These are phyloP conservation scores for Cyclargus thomasi DNA, from an alignment of 1,140 invertebrate genomes.

Conservation along the genomic window DNA sequence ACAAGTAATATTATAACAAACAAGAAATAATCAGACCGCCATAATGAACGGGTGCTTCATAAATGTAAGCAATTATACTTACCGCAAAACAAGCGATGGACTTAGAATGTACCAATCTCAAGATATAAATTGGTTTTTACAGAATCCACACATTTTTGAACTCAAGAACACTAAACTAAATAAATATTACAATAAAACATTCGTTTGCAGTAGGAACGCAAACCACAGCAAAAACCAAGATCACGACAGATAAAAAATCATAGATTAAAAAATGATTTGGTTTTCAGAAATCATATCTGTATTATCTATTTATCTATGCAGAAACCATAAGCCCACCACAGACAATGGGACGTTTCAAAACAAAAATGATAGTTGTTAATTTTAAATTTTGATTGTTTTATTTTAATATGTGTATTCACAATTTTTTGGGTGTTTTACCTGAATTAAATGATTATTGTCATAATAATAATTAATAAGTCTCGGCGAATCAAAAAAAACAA, in stretches of 20 bases:
- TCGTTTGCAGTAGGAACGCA: constrained; percentile 39
- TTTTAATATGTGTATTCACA: too few relatives aligned
- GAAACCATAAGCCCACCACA: too few relatives aligned
- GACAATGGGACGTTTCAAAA: too few relatives aligned
- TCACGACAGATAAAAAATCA: constrained; percentile 23
- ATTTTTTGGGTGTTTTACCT: too few relatives aligned
- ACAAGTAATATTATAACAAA: constrained; percentile 13
- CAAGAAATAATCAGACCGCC: constrained; percentile 63
- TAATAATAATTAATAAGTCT: too few relatives aligned
- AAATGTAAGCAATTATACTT: constrained; percentile 53
- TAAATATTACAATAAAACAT: constrained; percentile 40
- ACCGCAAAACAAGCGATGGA: constrained; percentile 68
- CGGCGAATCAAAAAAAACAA: too few relatives aligned
- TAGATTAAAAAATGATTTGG: too few relatives aligned
- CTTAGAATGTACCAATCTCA: constrained; percentile 46
- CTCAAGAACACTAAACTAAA: constrained; percentile 28
- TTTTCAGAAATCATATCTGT: too few relatives aligned
- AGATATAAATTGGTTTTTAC: constrained; percentile 33
- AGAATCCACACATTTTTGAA: constrained; percentile 35
- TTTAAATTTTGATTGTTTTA: too few relatives aligned
- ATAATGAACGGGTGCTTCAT: constrained; percentile 62
- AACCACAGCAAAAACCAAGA: constrained; percentile 20
- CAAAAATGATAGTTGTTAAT: too few relatives aligned
- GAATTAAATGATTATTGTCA: too few relatives aligned
- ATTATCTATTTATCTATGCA: too few relatives aligned